Conservation (phyloP, 2,113 vertebrate species). For the Otis tarda region DNA sequence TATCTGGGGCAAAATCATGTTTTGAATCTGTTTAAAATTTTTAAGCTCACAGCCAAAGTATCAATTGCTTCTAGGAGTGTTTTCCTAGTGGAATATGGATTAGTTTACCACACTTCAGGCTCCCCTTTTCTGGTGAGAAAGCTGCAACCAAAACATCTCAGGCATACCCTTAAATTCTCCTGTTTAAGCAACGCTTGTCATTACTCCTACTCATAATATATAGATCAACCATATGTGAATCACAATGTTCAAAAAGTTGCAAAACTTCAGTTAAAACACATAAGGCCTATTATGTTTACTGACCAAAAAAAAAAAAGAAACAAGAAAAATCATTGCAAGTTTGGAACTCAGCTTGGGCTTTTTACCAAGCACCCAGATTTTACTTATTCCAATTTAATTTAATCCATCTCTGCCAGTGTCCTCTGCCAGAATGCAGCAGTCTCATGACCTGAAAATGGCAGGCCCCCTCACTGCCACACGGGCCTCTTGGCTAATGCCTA, state of each 20-base stretch:
- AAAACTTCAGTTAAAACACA: neutral
- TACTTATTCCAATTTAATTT: neutral
- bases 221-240: neutral
- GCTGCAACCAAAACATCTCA: neutral
- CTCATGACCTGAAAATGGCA: neutral
- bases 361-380: neutral
- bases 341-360: neutral
- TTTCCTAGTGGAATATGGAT: neutral
- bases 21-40: slow-evolving; percentile 2
- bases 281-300: neutral
- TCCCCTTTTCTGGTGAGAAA: neutral
- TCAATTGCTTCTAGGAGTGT: neutral
- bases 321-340: neutral
- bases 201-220: neutral
- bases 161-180: neutral
- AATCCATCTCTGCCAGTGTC: neutral
- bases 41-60: neutral
- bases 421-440: neutral
- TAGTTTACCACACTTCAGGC: neutral
- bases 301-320: neutral
- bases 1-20: neutral
- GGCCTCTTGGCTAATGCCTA: neutral
- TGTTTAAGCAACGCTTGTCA: neutral
- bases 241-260: neutral
- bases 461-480: neutral